Base-by-base conservation (phyloP, 2,888 invertebrate species). In the Agrochola litura region DNA sequence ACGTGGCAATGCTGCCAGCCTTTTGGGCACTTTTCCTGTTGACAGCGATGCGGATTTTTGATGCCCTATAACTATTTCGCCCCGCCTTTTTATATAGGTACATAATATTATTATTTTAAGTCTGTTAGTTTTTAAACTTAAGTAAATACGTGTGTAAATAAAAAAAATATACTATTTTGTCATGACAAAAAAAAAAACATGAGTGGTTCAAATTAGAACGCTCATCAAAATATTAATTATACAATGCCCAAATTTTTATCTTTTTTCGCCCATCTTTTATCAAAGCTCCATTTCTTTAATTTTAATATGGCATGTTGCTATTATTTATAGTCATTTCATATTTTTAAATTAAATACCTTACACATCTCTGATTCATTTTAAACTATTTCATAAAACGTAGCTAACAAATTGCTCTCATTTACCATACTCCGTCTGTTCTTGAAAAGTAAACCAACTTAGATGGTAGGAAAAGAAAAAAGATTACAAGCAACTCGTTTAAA, bases 401-500 rank as follows among this genome's bases (percentile, higher is more conserved):
- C 22, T 25, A 72, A 65, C 30, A 61, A 64, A 77, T 73, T 37
- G 61, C 25, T 41, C 14, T 19, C n/a, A 43, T 61, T 60, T 76
- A 65, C 37, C 16, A 70, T 19, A 60, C 54, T 66, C 49, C 25
- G 9, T 65, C 37, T 6, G 37, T 61, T 64, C 58, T 58, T 66
- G 22, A 65, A 69, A 71, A 76, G 19, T 58, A 81, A 70, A 73
- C 66, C 46, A 71, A 76, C 63, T 67, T 63, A 63, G 84, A 58
- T 61, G 49, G 37, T 6, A 12, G n/a, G n/a, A 74, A 78, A 65
- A 73, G 49, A 63, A 84, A 76, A 72, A 71, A 84, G 72, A 72
- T 82, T 74, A 84, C 63, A 72, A 66, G 70, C 14, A 83, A 81
- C 86, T 83, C 71, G 41, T 79, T 85, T 72, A 76, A 82, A 84